Evolutionary conservation across 2,888 invertebrate species (phyloP).

Genomic region (Apeira syringaria): DNA sequence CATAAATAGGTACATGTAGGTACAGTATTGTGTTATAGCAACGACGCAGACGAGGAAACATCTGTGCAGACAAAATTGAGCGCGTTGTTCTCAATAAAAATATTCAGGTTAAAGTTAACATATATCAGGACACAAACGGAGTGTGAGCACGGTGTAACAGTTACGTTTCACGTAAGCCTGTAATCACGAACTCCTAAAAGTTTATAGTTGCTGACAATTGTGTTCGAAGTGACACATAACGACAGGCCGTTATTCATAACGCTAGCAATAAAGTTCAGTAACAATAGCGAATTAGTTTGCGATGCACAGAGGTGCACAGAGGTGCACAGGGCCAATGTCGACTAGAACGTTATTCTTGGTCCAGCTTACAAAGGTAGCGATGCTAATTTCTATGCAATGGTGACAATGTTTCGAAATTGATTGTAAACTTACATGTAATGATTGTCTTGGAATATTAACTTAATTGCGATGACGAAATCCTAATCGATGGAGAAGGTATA

Average conservation of each 20-base stretch:
- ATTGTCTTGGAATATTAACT: conserved; percentile 16
- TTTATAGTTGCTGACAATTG: conserved; percentile 41
- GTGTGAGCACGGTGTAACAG: background rate
- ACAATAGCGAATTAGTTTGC: conserved; percentile 55
- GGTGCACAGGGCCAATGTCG: conserved; percentile 46
- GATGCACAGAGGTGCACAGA: conserved; percentile 38
- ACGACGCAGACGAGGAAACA: conserved; percentile 37
- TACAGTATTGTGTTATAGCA: conserved; percentile 46
- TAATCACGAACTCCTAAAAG: conserved; percentile 36
- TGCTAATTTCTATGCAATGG: conserved; percentile 11
- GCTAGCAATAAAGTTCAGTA: conserved; percentile 47
- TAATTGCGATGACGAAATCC: conserved; percentile 16
- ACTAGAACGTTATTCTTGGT: conserved; percentile 19
- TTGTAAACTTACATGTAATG: conserved; percentile 16
- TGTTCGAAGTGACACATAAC: conserved; percentile 49
- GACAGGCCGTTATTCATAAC: conserved; percentile 57
- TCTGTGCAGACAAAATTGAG: conserved; percentile 44
- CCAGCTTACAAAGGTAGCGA: conserved; percentile 7
- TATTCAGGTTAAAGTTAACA: conserved; percentile 22
- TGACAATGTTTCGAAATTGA: conserved; percentile 20
- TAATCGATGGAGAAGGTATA: conserved; percentile 10
- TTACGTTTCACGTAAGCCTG: conserved; percentile 29
- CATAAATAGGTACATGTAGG: conserved; percentile 31
- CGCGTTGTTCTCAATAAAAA: conserved; percentile 21
- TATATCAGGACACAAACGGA: conserved; percentile 4